phyloP scores from a whole-genome alignment of 2,113 vertebrate species.

The Paramormyrops kingsleyae region DNA sequence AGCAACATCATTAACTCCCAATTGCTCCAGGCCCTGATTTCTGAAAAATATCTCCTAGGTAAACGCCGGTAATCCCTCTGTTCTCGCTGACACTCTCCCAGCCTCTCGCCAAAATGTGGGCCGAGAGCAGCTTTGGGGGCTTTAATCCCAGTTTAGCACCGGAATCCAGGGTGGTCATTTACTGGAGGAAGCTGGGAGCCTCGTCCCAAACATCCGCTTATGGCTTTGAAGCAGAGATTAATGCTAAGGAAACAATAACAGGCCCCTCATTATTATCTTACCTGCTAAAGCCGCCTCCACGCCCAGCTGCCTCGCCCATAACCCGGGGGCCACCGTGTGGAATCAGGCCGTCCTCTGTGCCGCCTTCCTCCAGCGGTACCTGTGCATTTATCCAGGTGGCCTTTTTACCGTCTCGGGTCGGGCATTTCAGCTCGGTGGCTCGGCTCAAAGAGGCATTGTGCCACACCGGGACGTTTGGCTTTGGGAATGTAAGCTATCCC shows the following conservation, averaged over 20 bases:
- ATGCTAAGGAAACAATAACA: conserved; percentile 42
- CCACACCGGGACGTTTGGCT: neutral
- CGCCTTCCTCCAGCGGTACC: neutral
- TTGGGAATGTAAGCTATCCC: conserved; percentile 22
- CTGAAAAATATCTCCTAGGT: neutral
- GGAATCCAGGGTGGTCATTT: neutral
- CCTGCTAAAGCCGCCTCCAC: conserved; percentile 48
- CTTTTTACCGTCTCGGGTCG: conserved; percentile 7
- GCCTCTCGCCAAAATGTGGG: too few species aligned
- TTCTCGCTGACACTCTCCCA: neutral
- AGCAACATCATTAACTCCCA: neutral
- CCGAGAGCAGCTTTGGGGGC: neutral
- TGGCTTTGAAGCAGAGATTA: conserved; percentile 38
- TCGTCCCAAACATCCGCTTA: conserved; percentile 42
- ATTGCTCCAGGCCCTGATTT: neutral
- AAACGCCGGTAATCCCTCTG: neutral
- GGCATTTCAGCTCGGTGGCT: neutral
- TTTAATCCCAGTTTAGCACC: neutral
- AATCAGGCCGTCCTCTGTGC: neutral
- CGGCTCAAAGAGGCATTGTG: neutral
- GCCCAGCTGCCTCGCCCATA: conserved; percentile 27
- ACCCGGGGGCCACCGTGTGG: conserved; percentile 25
- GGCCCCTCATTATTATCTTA: conserved; percentile 46
- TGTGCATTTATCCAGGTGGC: conserved; percentile 33
- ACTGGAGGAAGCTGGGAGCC: conserved; percentile 10